These are phyloP conservation scores for Pristionchus fissidentatus DNA, from an alignment of 2,888 invertebrate species.

Conservation along the genomic window DNA sequence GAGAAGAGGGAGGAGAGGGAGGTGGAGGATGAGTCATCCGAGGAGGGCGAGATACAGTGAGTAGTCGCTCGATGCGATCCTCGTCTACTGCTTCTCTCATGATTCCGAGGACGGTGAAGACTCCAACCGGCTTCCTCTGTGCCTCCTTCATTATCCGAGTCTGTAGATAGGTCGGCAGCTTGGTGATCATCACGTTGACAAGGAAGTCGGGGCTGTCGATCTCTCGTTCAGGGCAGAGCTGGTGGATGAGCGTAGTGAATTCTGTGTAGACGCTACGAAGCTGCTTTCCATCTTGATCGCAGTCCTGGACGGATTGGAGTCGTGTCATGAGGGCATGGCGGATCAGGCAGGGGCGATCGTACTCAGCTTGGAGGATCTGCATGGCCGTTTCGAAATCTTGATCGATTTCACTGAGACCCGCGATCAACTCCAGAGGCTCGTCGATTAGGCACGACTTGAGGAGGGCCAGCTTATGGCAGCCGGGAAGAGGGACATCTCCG, in stretches of 20 bases:
- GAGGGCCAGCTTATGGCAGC: neutral
- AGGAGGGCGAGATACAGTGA: neutral
- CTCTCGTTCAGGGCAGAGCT: slow-evolving; percentile 16
- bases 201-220: slow-evolving; percentile 15
- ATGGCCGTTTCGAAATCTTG: slow-evolving; percentile 1
- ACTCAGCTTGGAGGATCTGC: neutral
- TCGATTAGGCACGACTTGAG: neutral
- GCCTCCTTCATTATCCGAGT: neutral
- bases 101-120: neutral
- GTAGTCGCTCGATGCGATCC: neutral
- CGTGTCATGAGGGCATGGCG: neutral
- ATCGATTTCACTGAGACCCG: neutral
- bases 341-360: neutral
- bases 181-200: slow-evolving; percentile 28
- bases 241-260: neutral
- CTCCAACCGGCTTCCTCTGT: neutral
- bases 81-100: neutral
- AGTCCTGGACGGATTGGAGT: neutral
- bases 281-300: neutral
- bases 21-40: neutral
- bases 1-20: neutral
- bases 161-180: neutral
- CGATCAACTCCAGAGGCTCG: neutral
- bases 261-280: slow-evolving; percentile 22
- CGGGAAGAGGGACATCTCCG: slow-evolving; percentile 13